These are phyloP conservation scores for Lutraria lutraria DNA, from an alignment of 2,888 invertebrate genomes.

Conservation along the genomic window DNA sequence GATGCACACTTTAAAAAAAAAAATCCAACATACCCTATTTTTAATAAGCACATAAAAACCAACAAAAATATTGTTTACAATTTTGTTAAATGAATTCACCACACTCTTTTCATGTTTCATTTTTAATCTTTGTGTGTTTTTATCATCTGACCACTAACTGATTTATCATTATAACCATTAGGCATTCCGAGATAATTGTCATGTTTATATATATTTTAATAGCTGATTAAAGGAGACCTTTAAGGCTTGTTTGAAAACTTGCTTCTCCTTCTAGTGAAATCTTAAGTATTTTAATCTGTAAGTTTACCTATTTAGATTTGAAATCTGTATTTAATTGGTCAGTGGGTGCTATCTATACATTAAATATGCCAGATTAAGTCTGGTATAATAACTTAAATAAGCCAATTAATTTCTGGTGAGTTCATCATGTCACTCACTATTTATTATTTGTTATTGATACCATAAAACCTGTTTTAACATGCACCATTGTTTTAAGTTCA, in stretches of 20 bases:
- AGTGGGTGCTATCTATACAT: neutral
- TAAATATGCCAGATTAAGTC: slow-evolving; percentile 10
- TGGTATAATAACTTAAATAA: neutral
- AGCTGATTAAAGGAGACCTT: neutral
- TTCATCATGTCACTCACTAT: neutral
- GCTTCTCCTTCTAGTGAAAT: neutral
- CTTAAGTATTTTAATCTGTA: neutral
- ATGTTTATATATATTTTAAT: slow-evolving; percentile 1
- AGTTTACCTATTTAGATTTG: neutral
- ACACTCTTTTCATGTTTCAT: too few species aligned
- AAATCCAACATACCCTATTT: too few species aligned
- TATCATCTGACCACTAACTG: too few species aligned
- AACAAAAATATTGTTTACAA: too few species aligned
- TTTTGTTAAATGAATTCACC: too few species aligned
- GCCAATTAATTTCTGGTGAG: neutral
- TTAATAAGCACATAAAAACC: too few species aligned
- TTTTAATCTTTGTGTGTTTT: too few species aligned
- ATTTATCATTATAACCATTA: too few species aligned
- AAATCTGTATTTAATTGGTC: slow-evolving; percentile 18
- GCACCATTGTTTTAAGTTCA: too few species aligned
- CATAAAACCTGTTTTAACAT: too few species aligned
- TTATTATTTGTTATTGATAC: too few species aligned
- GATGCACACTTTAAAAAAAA: too few species aligned
- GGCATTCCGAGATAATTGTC: neutral
- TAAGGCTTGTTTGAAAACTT: slow-evolving; percentile 12